Evolutionary conservation across 2,113 vertebrate species (phyloP).

Genomic region (Bubalus kerabau): DNA sequence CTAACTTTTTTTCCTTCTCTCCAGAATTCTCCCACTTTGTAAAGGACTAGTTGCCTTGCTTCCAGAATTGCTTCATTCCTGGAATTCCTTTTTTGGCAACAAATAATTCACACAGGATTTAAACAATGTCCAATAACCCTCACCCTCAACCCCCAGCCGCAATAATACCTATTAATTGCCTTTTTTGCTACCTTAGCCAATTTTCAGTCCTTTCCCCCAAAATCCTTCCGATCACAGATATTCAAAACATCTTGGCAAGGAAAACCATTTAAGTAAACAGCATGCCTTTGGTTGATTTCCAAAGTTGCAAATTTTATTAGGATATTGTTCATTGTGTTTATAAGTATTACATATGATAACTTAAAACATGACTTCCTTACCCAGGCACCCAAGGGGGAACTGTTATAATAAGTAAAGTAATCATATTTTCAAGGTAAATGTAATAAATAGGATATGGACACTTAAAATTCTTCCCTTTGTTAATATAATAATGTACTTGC

Average conservation of each 20-base stretch:
- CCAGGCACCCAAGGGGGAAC: neutral
- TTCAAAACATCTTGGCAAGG: neutral
- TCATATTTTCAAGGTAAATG: neutral
- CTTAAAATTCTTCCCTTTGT: neutral
- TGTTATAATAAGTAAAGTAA: neutral
- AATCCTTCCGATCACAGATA: neutral
- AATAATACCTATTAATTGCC: neutral
- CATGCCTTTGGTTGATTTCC: neutral
- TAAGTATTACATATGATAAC: neutral
- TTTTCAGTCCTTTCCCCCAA: conserved; percentile 5
- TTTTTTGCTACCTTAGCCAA: neutral
- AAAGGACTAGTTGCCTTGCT: neutral
- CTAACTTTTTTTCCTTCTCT: neutral
- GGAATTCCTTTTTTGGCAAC: conserved; percentile 30
- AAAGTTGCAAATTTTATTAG: conserved; percentile 1
- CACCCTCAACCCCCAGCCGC: neutral
- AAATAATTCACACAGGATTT: neutral
- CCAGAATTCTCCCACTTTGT: neutral
- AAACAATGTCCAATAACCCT: neutral
- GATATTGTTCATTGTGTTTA: neutral
- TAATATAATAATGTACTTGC: neutral
- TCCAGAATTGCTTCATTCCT: conserved; percentile 35
- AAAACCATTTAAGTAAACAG: neutral
- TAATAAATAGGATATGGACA: neutral
- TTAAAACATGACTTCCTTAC: neutral